Conservation (phyloP, 2,888 invertebrate species). For the Hedya salicella region DNA sequence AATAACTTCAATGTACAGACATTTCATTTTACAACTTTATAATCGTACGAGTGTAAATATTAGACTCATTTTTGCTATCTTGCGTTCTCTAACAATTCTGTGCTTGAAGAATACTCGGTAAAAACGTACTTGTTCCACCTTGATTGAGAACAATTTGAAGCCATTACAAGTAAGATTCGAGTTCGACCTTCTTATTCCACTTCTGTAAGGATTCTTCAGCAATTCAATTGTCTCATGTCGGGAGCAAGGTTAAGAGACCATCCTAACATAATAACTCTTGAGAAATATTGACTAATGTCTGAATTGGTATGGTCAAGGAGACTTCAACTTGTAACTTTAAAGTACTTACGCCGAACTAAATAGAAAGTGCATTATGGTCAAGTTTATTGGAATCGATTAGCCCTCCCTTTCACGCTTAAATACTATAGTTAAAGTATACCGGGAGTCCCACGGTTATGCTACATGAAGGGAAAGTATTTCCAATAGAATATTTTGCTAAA, state of each 20-base stretch:
- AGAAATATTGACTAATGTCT: neutral
- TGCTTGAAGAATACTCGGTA: neutral
- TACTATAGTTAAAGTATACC: too few relatives aligned
- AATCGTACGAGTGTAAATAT: too few relatives aligned
- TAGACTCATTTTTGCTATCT: too few relatives aligned
- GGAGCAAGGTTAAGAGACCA: neutral
- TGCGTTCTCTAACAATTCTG: too few relatives aligned
- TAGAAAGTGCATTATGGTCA: too few relatives aligned
- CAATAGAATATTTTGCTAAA: too few relatives aligned
- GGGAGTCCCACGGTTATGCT: too few relatives aligned
- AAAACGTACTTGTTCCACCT: neutral
- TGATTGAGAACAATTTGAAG: neutral
- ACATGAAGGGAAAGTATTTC: too few relatives aligned
- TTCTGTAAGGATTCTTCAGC: neutral
- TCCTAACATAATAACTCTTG: neutral
- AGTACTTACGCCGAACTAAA: neutral
- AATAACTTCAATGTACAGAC: too few relatives aligned
- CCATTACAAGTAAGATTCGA: slow-evolving; percentile 6
- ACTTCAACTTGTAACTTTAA: neutral
- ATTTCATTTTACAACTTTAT: too few relatives aligned
- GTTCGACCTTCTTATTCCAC: neutral
- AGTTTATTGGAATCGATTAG: too few relatives aligned
- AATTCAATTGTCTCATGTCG: neutral
- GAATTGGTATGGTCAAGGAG: neutral
- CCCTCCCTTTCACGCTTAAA: too few relatives aligned